Evolutionary conservation across 2,113 vertebrate species (phyloP).

Genomic region (Pithys albifrons): DNA sequence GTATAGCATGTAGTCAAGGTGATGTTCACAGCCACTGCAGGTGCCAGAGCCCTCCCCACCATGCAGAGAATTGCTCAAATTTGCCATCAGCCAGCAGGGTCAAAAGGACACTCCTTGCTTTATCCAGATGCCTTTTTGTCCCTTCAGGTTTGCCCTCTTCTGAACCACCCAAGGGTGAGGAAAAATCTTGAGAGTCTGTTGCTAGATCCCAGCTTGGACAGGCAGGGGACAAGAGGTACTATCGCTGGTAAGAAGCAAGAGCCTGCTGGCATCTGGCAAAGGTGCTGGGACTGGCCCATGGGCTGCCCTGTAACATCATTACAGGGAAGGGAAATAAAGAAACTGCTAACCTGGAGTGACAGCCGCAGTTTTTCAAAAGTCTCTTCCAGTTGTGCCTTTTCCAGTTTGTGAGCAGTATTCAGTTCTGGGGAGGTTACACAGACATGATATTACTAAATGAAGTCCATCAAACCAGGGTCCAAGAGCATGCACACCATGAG

Average conservation of each 20-base stretch:
- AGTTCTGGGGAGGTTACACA: constrained; percentile 79
- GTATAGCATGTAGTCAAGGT: background rate
- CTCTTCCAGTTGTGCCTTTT: constrained; percentile 89
- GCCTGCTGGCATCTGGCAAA: background rate
- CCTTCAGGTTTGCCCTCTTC: background rate
- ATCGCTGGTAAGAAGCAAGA: background rate
- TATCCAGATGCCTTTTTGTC: background rate
- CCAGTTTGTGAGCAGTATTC: constrained; percentile 86
- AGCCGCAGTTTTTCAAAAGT: constrained; percentile 91
- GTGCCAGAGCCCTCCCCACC: background rate
- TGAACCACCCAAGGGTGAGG: background rate
- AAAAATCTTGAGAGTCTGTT: background rate
- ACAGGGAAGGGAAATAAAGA: background rate
- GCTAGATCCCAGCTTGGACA: background rate
- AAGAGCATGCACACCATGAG: accelerated
- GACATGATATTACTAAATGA: background rate
- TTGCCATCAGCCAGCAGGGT: background rate
- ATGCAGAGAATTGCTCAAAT: background rate
- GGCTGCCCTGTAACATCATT: background rate
- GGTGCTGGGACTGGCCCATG: accelerated
- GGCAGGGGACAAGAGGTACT: background rate
- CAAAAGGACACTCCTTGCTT: background rate
- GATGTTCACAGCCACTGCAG: background rate
- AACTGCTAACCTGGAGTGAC: constrained; percentile 86
- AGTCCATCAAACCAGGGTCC: background rate